Evolutionary conservation across 2,888 invertebrate genomes (phyloP), one percentile per base, ranked within the genome.

Genomic region (Lasioglossum villosulum): DNA sequence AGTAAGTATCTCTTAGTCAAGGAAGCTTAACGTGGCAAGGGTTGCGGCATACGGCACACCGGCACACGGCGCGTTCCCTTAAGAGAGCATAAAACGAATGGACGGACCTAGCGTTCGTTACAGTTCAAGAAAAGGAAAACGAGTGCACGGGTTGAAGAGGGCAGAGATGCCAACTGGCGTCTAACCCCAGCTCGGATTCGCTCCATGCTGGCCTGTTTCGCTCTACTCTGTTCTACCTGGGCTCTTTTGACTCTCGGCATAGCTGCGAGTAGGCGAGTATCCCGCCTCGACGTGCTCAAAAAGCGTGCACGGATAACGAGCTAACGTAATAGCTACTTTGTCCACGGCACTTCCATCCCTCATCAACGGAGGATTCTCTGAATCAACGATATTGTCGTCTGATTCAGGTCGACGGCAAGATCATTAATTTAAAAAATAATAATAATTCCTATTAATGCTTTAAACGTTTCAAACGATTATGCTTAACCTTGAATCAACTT

Each of bases 291-390:
- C 81, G 79, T 84, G 82, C 80, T 90, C 84, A 82, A 90, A 90
- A 90, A 84, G 84, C 86, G 79, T 85, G 68, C 81, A 79, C 56
- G 83, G 86, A 86, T 90, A 90, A 90, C 88, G 88, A 90, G 89
- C 74, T 80, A 89, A 84, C 73, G 86, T 90, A 90, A 90, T 86
- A 86, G 89, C 88, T 89, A 84, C 89, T 90, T 86, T 88, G 89
- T 89, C 78, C 83, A 71, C 68, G 82, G 78, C 52, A 56, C 82
- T 45, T 86, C 82, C 86, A 78, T 78, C 71, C 66, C 80, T 80
- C 80, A 86, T 84, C 86, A 87, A 90, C 90, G 83, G 80, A 63
- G 63, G 14, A 27, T 27, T 10, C 27, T 12, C 59, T 4, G 52
- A 52, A 52, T 52, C n/a, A 52, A 52, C n/a, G 52, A 52, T 52